These are phyloP conservation scores for Chloebia gouldiae DNA, from an alignment of 2,113 vertebrate species.

Conservation along the genomic window DNA sequence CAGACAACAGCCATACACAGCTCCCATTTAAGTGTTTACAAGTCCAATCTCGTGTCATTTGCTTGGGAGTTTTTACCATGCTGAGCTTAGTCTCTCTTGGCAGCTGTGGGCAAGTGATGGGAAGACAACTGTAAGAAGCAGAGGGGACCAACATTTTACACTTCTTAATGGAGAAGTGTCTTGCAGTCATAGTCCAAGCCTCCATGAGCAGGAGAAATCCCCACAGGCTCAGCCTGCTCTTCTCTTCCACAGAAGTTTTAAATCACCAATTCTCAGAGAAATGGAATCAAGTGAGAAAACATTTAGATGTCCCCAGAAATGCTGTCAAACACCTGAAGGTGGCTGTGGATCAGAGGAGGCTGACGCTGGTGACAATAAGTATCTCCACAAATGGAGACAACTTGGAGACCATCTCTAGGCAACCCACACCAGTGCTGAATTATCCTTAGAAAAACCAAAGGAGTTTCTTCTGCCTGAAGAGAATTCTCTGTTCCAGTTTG, in stretches of 20 bases:
- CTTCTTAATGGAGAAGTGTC: background rate
- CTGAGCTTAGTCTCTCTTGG: background rate
- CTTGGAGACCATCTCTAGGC: no score
- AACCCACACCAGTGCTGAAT: background rate
- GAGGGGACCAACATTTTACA: background rate
- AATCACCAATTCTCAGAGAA: background rate
- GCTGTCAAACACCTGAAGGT: background rate
- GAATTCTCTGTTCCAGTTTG: background rate
- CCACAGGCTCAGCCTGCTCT: background rate
- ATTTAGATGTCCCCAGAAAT: background rate
- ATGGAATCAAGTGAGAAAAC: background rate
- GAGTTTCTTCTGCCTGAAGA: background rate
- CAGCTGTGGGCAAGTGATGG: background rate
- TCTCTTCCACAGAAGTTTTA: background rate
- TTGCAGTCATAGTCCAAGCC: background rate
- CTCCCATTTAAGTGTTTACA: background rate
- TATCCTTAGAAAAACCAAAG: background rate
- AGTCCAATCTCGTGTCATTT: background rate
- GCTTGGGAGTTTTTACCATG: background rate
- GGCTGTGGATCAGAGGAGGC: background rate
- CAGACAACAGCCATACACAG: background rate
- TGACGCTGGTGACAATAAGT: background rate
- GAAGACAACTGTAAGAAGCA: background rate
- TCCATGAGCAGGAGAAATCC: background rate
- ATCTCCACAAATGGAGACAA: background rate